Evolutionary conservation across 2,113 vertebrate genomes (phyloP).

Genomic region (Lagopus leucura): DNA sequence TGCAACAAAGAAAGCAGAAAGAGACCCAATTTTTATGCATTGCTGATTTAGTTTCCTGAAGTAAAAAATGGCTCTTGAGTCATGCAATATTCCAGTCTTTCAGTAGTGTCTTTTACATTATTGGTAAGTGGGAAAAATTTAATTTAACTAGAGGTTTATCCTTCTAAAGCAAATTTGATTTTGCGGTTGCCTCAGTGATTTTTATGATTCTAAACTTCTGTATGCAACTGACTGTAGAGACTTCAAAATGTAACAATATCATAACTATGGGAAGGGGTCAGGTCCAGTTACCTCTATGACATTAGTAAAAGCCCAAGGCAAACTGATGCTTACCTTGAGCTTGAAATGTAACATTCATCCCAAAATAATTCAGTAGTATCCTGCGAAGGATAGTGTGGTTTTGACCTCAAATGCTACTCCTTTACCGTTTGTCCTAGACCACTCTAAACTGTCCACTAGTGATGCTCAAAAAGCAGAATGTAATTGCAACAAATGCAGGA

Average conservation of each 20-base stretch:
- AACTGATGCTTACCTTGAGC: background rate
- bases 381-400: background rate
- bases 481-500: background rate
- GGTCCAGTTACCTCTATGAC: background rate
- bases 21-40: conserved; percentile 22
- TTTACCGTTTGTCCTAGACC: background rate
- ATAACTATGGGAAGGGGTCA: background rate
- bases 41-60: background rate
- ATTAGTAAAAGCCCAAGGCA: background rate
- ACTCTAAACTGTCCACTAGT: background rate
- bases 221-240: background rate
- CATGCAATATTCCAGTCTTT: background rate
- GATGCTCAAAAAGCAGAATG: background rate
- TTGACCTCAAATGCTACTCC: background rate
- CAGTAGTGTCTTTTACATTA: background rate
- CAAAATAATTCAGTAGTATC: background rate
- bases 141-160: background rate
- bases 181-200: background rate
- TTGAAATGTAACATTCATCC: background rate
- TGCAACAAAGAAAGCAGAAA: conserved; percentile 42
- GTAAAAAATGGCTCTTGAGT: conserved; percentile 3
- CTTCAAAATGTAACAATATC: background rate
- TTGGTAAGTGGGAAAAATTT: background rate
- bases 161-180: conserved; percentile 8
- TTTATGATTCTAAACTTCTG: background rate